These are phyloP conservation scores for Slavum lentiscoides DNA, from an alignment of 2,888 invertebrate species.

Conservation along the genomic window DNA sequence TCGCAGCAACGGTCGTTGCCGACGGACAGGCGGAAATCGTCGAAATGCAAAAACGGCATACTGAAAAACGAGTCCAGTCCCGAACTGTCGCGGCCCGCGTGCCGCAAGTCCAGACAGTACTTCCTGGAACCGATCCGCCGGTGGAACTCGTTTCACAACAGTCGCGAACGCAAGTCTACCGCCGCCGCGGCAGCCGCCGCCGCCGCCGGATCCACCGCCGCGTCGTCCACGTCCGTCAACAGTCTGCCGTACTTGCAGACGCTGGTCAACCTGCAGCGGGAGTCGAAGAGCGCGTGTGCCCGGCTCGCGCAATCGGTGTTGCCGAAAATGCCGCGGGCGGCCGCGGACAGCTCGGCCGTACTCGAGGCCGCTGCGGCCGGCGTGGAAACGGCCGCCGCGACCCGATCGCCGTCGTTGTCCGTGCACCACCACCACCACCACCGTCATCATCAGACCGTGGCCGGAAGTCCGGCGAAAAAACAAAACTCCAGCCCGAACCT, in stretches of 20 bases:
- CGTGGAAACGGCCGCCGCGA: not conserved
- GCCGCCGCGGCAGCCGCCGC: conserved; percentile 15
- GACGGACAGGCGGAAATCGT: conserved; percentile 19
- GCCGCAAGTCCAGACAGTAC: conserved; percentile 56
- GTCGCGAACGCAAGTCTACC: conserved; percentile 58
- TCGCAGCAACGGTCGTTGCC: not conserved
- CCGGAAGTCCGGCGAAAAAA: conserved; percentile 54
- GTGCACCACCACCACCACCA: not conserved
- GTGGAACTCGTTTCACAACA: conserved; percentile 62
- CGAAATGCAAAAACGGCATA: conserved; percentile 46
- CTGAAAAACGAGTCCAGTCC: conserved; percentile 48
- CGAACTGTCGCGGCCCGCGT: conserved; percentile 43
- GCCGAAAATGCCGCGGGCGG: conserved; percentile 46
- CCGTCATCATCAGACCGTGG: not conserved
- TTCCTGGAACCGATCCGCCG: conserved; percentile 61
- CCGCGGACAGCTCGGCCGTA: not conserved
- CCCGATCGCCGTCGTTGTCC: not conserved
- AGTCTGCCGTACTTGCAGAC: conserved; percentile 49
- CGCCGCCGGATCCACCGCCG: not conserved
- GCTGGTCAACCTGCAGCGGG: conserved; percentile 41
- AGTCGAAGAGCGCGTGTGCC: conserved; percentile 43
- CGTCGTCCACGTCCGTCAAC: conserved; percentile 23
- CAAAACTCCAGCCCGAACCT: conserved; percentile 55
- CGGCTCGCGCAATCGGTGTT: conserved; percentile 53
- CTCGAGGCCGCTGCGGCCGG: not conserved